phyloP scores from a whole-genome alignment of 2,797 vertebrate genomes.

The Smutsia temminckii region DNA sequence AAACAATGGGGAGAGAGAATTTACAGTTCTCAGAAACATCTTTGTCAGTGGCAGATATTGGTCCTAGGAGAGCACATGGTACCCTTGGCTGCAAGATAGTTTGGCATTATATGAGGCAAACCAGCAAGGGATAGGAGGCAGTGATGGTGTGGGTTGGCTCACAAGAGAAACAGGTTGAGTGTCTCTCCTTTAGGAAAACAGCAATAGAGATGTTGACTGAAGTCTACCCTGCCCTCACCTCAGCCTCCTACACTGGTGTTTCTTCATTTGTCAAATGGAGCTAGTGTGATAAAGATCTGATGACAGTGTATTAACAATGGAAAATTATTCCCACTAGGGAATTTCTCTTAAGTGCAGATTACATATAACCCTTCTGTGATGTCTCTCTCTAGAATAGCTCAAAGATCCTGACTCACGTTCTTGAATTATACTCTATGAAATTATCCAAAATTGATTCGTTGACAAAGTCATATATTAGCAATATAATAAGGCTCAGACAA shows the following conservation, averaged over 20 bases:
- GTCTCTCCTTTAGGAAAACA: background rate
- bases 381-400: background rate
- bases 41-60: background rate
- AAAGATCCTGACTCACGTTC: background rate
- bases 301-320: background rate
- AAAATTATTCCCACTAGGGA: background rate
- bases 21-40: background rate
- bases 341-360: background rate
- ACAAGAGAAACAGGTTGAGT: background rate
- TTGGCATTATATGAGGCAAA: background rate
- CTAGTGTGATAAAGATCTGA: background rate
- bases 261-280: background rate
- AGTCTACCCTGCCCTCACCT: background rate
- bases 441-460: background rate
- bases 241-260: background rate
- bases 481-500: background rate
- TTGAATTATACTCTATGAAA: background rate
- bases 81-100: background rate
- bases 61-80: background rate
- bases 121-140: background rate
- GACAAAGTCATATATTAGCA: background rate
- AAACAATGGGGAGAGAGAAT: background rate
- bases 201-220: background rate
- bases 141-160: background rate
- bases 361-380: background rate